A percentile compares a stretch with the other conserved stretches of the same genome.
phyloP scores from a whole-genome alignment of 2,113 vertebrate species.

The Mohoua ochrocephala region DNA sequence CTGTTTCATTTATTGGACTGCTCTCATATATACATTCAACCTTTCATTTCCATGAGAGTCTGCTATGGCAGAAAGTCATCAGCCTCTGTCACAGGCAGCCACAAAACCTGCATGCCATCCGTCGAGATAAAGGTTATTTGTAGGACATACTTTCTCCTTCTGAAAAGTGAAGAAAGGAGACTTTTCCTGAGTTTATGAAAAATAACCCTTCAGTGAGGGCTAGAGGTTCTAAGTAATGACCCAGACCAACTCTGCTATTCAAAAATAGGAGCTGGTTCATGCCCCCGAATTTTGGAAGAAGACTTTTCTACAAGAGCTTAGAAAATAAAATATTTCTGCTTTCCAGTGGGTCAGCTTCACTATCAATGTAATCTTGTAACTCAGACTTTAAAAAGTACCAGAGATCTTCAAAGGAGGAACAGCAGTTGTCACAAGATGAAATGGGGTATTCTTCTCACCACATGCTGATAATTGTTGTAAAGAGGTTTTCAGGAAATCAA shows the following conservation, averaged over 20 bases:
- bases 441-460: neutral
- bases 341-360: neutral
- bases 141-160: neutral
- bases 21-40: neutral
- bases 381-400: neutral
- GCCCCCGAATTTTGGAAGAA: neutral
- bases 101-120: neutral
- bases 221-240: neutral
- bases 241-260: neutral
- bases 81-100: neutral
- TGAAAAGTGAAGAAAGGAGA: neutral
- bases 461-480: neutral
- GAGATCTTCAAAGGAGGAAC: neutral
- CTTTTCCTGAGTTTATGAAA: neutral
- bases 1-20: neutral
- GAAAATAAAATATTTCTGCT: neutral
- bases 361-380: neutral
- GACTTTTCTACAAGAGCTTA: neutral
- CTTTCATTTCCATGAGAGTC: neutral
- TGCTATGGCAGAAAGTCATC: neutral
- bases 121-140: neutral
- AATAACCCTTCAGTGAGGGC: neutral
- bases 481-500: neutral
- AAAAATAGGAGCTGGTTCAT: neutral
- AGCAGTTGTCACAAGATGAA: neutral